Evolutionary conservation across 2,888 invertebrate species (phyloP).

Genomic region (Athetis lepigone): DNA sequence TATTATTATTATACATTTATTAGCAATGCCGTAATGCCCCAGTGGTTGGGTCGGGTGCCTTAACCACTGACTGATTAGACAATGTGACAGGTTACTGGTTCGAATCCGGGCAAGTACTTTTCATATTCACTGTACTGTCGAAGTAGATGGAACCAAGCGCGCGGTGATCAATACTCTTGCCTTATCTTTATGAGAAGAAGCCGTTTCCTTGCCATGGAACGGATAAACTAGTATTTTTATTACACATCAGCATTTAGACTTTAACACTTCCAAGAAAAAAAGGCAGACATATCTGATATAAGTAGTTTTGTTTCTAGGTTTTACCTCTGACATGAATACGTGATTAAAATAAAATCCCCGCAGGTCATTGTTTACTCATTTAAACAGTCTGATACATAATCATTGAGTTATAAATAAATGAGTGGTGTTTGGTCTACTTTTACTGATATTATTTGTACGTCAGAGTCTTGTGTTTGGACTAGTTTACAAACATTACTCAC

Average conservation of each 20-base stretch:
- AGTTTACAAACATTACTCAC: background rate
- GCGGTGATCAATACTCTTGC: too few relatives aligned
- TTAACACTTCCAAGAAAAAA: background rate
- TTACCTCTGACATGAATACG: background rate
- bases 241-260: background rate
- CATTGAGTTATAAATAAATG: background rate
- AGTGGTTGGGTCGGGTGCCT: too few relatives aligned
- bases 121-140: too few relatives aligned
- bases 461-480: background rate
- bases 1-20: background rate
- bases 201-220: too few relatives aligned
- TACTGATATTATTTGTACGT: background rate
- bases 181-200: too few relatives aligned
- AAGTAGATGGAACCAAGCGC: too few relatives aligned
- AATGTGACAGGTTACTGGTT: too few relatives aligned
- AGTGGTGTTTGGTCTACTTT: background rate
- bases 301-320: background rate
- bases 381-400: background rate
- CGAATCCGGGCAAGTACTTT: too few relatives aligned
- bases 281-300: background rate
- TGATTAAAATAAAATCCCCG: background rate
- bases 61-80: too few relatives aligned
- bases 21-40: too few relatives aligned
- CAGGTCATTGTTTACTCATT: background rate
- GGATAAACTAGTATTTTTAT: too few relatives aligned